phyloP scores from a whole-genome alignment of 2,888 invertebrate species.

The Synergus gifuensis region DNA sequence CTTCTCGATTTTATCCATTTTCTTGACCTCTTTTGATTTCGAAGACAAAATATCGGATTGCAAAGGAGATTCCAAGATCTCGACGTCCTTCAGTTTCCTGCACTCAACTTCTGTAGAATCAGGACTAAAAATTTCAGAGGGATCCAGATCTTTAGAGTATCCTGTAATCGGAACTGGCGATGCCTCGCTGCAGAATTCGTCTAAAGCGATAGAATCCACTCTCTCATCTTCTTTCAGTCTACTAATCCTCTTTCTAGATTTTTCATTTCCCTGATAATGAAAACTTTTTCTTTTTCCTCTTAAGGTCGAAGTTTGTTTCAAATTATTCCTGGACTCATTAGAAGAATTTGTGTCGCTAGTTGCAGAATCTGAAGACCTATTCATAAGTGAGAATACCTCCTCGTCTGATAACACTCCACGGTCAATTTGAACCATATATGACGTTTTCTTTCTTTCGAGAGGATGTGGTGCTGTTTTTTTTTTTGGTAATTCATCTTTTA shows the following conservation, averaged over 20 bases:
- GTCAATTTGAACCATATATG: background rate
- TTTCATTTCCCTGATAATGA: background rate
- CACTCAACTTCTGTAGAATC: background rate
- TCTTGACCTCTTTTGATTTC: background rate
- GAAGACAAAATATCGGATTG: background rate
- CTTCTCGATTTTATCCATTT: background rate
- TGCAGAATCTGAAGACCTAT: too few relatives aligned
- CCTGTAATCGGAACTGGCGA: background rate
- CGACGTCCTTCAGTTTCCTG: too few relatives aligned
- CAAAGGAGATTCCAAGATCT: too few relatives aligned
- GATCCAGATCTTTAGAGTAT: background rate
- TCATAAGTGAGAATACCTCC: too few relatives aligned
- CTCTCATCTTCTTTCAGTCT: background rate
- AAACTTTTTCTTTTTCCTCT: background rate
- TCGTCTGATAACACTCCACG: too few relatives aligned
- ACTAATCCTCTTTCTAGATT: background rate
- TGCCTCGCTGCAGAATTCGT: background rate
- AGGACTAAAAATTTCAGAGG: background rate
- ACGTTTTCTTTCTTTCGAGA: background rate
- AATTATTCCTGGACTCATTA: background rate
- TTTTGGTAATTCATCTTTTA: background rate
- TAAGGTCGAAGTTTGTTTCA: background rate
- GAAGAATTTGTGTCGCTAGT: too few relatives aligned
- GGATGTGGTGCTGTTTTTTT: background rate
- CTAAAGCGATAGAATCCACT: background rate